phyloP scores from a whole-genome alignment of 2,113 vertebrate genomes.

The human (Homo sapiens) region GRCh38 chr20:17992001-17992500 shows the following conservation, averaged over 20 bases:
- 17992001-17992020: no score
- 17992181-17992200: background rate
- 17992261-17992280: background rate
- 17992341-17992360: background rate
- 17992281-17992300: background rate
- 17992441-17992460: constrained; percentile 6
- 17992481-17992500: background rate
- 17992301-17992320: background rate
- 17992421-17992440: background rate
- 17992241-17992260: background rate
- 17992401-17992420: background rate
- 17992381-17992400: background rate
- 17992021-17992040: no score
- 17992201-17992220: background rate
- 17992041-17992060: no score
- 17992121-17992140: background rate
- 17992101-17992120: no score
- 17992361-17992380: background rate
- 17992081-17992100: no score
- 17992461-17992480: background rate
- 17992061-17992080: no score
- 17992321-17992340: background rate
- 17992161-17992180: background rate
- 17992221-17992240: background rate
- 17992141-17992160: background rate